These are phyloP conservation scores for Anguilla megastoma DNA, from an alignment of 2,797 vertebrate species.

Conservation along the genomic window DNA sequence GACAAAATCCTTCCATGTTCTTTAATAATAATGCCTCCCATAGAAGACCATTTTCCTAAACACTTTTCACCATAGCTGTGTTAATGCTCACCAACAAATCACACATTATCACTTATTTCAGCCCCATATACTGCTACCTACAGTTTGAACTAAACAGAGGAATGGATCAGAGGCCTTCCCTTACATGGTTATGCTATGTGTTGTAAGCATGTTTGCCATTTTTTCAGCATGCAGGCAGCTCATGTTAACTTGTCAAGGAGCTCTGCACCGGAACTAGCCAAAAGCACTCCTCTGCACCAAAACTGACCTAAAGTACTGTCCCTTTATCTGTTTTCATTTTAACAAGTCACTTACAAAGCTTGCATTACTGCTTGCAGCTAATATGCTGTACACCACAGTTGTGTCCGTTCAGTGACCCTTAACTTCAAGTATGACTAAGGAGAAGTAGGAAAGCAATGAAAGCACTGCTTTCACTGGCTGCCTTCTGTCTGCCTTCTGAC, in stretches of 20 bases:
- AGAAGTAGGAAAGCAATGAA: background rate
- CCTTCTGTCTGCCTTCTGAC: background rate
- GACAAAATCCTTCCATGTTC: background rate
- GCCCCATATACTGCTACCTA: background rate
- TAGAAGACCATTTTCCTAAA: background rate
- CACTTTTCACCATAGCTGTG: background rate
- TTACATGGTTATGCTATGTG: background rate
- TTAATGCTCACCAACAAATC: background rate
- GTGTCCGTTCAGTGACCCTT: background rate
- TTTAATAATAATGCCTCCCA: background rate
- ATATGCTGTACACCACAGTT: background rate
- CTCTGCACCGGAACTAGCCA: background rate
- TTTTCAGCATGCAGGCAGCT: background rate
- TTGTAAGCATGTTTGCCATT: background rate
- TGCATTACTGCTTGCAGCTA: background rate
- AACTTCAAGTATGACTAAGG: background rate
- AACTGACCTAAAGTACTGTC: background rate
- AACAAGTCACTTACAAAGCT: background rate
- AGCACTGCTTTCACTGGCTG: background rate
- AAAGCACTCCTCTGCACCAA: background rate
- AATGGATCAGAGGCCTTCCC: background rate
- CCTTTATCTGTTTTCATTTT: background rate
- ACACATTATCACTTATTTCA: background rate
- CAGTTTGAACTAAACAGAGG: background rate
- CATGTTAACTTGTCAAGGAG: background rate